phyloP scores from a whole-genome alignment of 2,113 vertebrate species.

The Pygoscelis antarcticus region DNA sequence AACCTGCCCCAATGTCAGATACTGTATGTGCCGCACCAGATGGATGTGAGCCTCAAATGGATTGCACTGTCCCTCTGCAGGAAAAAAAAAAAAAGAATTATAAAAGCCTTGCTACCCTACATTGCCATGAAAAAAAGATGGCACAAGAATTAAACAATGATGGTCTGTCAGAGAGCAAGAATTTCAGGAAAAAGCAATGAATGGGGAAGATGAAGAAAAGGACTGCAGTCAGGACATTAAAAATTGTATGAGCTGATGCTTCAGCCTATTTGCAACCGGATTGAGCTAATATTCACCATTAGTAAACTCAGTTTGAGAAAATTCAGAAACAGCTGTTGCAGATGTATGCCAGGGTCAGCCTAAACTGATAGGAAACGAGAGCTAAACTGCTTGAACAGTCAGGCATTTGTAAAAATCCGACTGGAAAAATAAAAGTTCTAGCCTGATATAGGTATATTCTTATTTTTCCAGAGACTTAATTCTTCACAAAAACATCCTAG shows the following conservation, averaged over 20 bases:
- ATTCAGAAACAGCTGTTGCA: not conserved
- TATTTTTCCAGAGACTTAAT: not conserved
- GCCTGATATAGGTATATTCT: not conserved
- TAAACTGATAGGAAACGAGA: not conserved
- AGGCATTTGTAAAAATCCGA: not conserved
- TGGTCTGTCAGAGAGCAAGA: not conserved
- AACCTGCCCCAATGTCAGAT: constrained; percentile 53
- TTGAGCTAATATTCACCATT: not conserved
- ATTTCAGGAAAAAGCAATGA: not conserved
- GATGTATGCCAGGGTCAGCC: not conserved
- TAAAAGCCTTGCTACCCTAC: not conserved
- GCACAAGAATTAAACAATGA: not conserved
- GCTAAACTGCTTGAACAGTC: not conserved
- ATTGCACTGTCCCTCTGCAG: not conserved
- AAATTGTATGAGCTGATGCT: not conserved
- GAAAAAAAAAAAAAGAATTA: not conserved
- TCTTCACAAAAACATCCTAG: not conserved
- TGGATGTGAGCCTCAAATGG: constrained; percentile 28
- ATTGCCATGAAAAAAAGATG: not conserved
- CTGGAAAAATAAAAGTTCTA: not conserved
- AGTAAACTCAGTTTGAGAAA: not conserved
- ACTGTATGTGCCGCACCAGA: constrained; percentile 25
- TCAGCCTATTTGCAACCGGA: not conserved
- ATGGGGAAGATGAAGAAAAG: not conserved
- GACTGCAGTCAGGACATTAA: not conserved